Conservation (phyloP, 1,140 invertebrate genomes). For the Drosophila parvula region DNA sequence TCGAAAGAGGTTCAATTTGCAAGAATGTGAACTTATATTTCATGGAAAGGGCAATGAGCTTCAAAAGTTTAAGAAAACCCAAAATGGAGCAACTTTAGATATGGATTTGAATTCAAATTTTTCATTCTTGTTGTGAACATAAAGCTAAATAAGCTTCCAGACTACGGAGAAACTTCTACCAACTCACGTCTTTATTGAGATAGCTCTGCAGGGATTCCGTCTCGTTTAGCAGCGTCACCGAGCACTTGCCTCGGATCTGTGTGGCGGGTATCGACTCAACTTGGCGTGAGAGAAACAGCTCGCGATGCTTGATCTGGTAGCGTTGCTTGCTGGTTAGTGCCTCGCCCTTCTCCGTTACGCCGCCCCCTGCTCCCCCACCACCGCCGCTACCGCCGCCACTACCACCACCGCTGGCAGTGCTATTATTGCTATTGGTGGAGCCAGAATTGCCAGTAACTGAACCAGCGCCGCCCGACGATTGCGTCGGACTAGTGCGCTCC, state of each 20-base stretch:
- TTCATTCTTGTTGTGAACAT: neutral
- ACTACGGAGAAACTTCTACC: slow-evolving; percentile 13
- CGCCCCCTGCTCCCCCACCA: slow-evolving; percentile 43
- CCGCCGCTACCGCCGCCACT: slow-evolving; percentile 20
- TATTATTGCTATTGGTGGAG: slow-evolving; percentile 55
- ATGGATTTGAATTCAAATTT: too few species aligned
- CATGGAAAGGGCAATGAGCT: neutral
- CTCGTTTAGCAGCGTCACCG: slow-evolving; percentile 98
- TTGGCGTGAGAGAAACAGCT: slow-evolving; percentile 98
- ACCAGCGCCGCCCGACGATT: slow-evolving; percentile 83
- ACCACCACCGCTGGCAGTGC: slow-evolving; percentile 64
- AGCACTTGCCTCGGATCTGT: slow-evolving; percentile 99
- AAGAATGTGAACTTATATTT: neutral
- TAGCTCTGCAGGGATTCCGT: slow-evolving; percentile 98
- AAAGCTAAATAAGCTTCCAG: neutral
- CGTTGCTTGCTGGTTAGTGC: slow-evolving; percentile 90
- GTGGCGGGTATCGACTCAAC: slow-evolving; percentile 99
- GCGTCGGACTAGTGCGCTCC: slow-evolving; percentile 82
- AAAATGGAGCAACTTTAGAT: too few species aligned
- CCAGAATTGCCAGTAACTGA: slow-evolving; percentile 49
- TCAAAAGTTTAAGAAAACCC: neutral
- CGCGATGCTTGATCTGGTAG: slow-evolving; percentile 98
- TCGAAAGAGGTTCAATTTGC: neutral
- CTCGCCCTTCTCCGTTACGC: slow-evolving; percentile 73
- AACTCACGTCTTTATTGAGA: slow-evolving; percentile 96